phyloP scores from a whole-genome alignment of 2,113 vertebrate genomes.

The Charina bottae region DNA sequence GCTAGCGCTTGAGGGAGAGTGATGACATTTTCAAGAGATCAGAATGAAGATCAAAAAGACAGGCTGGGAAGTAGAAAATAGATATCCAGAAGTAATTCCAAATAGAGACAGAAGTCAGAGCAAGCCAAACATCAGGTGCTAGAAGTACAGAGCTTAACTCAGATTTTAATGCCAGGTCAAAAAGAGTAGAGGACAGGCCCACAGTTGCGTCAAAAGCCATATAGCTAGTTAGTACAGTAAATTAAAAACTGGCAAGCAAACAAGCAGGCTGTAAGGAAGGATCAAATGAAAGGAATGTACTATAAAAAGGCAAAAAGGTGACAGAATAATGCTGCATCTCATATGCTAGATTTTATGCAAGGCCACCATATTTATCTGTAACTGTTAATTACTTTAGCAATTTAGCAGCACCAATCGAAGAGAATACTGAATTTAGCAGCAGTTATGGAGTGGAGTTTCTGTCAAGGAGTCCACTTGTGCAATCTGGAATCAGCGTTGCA shows the following conservation, averaged over 20 bases:
- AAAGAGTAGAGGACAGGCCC: not conserved
- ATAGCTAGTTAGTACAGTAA: not conserved
- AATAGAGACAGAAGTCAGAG: not conserved
- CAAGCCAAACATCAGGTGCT: not conserved
- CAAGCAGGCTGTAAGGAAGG: not conserved
- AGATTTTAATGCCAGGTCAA: not conserved
- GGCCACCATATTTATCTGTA: not conserved
- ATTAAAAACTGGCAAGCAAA: not conserved
- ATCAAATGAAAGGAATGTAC: not conserved
- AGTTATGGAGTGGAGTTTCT: not conserved
- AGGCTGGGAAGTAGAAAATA: constrained; percentile 15
- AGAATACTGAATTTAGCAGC: not conserved
- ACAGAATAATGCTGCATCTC: not conserved
- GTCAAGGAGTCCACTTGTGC: not conserved
- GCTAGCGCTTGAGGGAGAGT: not conserved
- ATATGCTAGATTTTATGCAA: not conserved
- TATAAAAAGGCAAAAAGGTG: not conserved
- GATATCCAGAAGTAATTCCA: constrained; percentile 5
- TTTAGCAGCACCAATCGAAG: not conserved
- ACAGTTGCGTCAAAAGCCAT: not conserved
- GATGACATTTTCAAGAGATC: constrained; percentile 11
- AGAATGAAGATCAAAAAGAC: not conserved
- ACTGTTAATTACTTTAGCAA: not conserved
- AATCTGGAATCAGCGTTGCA: not conserved
- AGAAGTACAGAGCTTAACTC: not conserved